phyloP scores from a whole-genome alignment of 2,113 vertebrate species.

The Xiphias gladius region DNA sequence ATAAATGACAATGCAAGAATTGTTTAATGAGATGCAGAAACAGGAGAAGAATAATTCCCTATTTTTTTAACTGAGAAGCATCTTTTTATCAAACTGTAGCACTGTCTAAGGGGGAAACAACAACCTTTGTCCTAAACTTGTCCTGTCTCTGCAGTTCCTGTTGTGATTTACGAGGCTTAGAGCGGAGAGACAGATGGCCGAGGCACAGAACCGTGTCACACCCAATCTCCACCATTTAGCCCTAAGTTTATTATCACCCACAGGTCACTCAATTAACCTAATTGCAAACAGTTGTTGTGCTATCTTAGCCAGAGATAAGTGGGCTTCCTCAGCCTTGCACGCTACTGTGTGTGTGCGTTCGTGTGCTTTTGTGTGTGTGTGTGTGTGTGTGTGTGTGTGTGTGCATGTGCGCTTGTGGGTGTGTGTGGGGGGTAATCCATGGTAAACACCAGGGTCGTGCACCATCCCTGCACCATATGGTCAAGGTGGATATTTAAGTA shows the following conservation, averaged over 20 bases:
- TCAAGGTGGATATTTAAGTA: constrained; percentile 59
- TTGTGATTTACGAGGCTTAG: constrained; percentile 56
- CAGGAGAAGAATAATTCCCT: background rate
- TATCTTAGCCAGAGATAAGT: constrained; percentile 62
- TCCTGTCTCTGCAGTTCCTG: background rate
- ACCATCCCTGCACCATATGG: constrained; percentile 70
- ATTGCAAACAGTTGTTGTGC: constrained; percentile 64
- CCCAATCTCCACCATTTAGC: constrained; percentile 67
- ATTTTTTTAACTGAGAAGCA: background rate
- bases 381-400: constrained; percentile 16
- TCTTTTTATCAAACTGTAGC: background rate
- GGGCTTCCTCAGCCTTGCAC: constrained; percentile 24
- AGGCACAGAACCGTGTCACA: constrained; percentile 59
- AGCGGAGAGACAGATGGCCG: constrained; percentile 77
- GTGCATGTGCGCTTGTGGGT: constrained; percentile 21
- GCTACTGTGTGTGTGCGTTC: background rate
- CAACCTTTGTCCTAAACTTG: background rate
- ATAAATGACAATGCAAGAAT: background rate
- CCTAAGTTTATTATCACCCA: constrained; percentile 65
- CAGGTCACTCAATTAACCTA: constrained; percentile 78
- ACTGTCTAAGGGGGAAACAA: background rate
- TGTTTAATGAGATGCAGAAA: background rate
- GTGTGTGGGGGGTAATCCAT: constrained; percentile 55
- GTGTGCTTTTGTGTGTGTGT: no score
- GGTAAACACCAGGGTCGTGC: constrained; percentile 9